Evolutionary conservation across 1,140 invertebrate genomes (phyloP), one percentile per base, ranked within the genome.

Genomic region (Zophobas atratus): DNA sequence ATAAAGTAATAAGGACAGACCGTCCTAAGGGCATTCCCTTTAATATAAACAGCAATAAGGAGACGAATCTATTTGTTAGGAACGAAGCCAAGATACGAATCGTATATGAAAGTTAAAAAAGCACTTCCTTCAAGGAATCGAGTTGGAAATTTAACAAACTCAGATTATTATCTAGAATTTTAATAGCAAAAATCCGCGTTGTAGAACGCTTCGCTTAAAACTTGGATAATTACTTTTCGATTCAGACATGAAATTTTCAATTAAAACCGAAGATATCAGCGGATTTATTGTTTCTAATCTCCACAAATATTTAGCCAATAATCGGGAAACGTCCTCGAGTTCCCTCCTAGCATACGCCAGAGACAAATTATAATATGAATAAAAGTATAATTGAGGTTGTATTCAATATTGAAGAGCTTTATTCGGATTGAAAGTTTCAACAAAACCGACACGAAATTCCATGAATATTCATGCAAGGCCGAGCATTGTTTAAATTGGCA

Each of bases 31-130:
- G 60, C 60, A 67, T 67, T 67, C 60, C 56, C 70, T 57, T 49
- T 70, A 77, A 77, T 77, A 77, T 77, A 72, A 77, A 77, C 70
- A 77, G 70, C 76, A 77, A 77, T 77, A 77, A 77, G 76, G 46
- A 72, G 70, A 57, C 41, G 71, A 60, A 20, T 72, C 34, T 77
- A 77, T 77, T 77, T 77, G 67, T 46, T 51, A 53, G 70, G 39
- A 67, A n/a, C 60, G 60, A 38, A 36, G 57, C 35, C 57, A 51
- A 51, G 49, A 51, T 51, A 51, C 49, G 49, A 51, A 51, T 51
- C 49, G 49, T 51, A 51, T 51, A 51, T 51, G 49, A 51, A 51
- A 51, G 49, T 51, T 51, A 51, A 51, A 51, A 51, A 51, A 51
- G 49, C 49, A 51, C 49, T 51, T 51, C n/a, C 49, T 51, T 2